Base-by-base conservation (phyloP, 35 echinoderm and acorn worm genomes). In the Eucidaris tribuloides region DNA sequence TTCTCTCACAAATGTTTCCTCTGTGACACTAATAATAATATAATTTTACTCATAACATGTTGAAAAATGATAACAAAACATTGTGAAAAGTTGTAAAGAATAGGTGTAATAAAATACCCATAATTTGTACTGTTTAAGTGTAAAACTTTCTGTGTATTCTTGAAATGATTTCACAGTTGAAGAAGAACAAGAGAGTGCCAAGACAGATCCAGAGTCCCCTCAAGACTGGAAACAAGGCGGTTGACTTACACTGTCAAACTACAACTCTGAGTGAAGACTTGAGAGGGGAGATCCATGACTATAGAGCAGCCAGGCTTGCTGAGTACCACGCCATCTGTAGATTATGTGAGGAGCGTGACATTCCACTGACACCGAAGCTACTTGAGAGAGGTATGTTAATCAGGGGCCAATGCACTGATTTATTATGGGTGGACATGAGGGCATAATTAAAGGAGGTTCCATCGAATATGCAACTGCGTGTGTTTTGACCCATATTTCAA, bases 241-340 rank as follows among this genome's bases (percentile, higher is more conserved):
- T 98, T 22, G 95, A 98, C 46, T 56, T 63, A 4, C 95, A 98
- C 42, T 82, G 81, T 35, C 44, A 68, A 19, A 74, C 46, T 2
- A 90, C 90, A 29, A 99, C 96, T 7, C 62, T 99, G 19, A 74
- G 83, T 18, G 87, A 86, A 20, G 96, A 87, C 0, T 65, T 63
- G 0, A 86, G 63, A 11, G 86, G 46, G 44, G 78, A 45, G 27
- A 88, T 93, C 48, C 71, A 99, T 79, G 63, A 40, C 0, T 99
- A 90, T 63, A 84, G 96, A 84, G 96, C 93, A 37, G 96, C 63
- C 27, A 77, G 91, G 42, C 58, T 99, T 18, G 92, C 89, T 38
- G 96, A 99, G 42, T 99, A 93, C 52, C 80, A 99, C 66, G 83
- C 89, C 38, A 80, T 99, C 30, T 77, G 87, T 48, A 81, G 79